Conservation (phyloP, 2,888 invertebrate species). For the Drosophila pegasa region DNA sequence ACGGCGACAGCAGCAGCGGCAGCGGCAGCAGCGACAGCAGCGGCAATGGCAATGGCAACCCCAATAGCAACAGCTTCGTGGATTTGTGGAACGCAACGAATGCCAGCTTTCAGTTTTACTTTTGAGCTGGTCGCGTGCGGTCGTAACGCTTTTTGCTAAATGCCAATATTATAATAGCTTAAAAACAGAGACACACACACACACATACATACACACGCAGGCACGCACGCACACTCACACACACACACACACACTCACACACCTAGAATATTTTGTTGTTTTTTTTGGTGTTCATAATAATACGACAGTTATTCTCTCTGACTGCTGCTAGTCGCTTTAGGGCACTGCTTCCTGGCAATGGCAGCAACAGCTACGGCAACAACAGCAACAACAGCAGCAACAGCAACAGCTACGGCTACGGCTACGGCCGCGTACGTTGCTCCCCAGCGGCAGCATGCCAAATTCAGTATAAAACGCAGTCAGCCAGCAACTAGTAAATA, state of each 20-base stretch:
- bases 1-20: constrained; percentile 5
- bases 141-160: constrained; percentile 42
- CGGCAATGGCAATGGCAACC: constrained; percentile 19
- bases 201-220: background rate
- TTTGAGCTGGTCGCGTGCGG: constrained; percentile 71
- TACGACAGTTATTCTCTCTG: constrained; percentile 2
- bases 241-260: background rate
- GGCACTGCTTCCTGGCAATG: constrained; percentile 29
- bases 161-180: constrained; percentile 14
- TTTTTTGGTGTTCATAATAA: background rate
- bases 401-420: constrained; percentile 14
- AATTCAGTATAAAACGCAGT: constrained; percentile 66
- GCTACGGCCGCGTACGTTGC: constrained; percentile 41
- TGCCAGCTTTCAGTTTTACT: constrained; percentile 70
- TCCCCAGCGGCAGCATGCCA: constrained; percentile 59
- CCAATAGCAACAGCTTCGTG: constrained; percentile 50
- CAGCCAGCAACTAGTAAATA: constrained; percentile 71
- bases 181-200: constrained; percentile 2
- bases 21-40: constrained; percentile 9
- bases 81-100: constrained; percentile 46
- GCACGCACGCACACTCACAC: background rate
- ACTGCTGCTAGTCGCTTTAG: constrained; percentile 2
- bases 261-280: background rate
- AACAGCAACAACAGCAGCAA: constrained; percentile 3
- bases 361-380: constrained; percentile 18